Percentiles rank a stretch among this genome's conserved stretches.
phyloP scores from a whole-genome alignment of 2,888 invertebrate species.

The Spialia ferax region DNA sequence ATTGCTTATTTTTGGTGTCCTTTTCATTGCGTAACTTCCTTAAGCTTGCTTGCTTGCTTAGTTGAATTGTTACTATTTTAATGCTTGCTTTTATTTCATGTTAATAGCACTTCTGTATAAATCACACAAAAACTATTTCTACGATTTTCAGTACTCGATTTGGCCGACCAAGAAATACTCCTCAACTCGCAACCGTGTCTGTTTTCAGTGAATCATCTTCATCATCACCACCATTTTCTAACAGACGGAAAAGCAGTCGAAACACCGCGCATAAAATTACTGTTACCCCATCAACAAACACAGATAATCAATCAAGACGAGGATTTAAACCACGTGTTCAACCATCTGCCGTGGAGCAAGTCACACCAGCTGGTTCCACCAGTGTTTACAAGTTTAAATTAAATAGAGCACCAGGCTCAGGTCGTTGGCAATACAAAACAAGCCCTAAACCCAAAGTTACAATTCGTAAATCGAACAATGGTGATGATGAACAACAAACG shows the following conservation, averaged over 20 bases:
- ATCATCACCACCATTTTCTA: slow-evolving; percentile 78
- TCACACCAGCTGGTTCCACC: slow-evolving; percentile 80
- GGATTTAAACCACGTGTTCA: slow-evolving; percentile 90
- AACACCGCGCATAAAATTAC: slow-evolving; percentile 77
- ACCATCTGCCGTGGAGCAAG: slow-evolving; percentile 84
- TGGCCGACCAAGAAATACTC: slow-evolving; percentile 79
- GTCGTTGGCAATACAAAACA: slow-evolving; percentile 97
- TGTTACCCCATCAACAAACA: slow-evolving; percentile 73
- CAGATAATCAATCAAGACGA: slow-evolving; percentile 81
- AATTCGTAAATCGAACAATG: slow-evolving; percentile 90
- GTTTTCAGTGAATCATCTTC: slow-evolving; percentile 88
- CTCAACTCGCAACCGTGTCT: slow-evolving; percentile 89
- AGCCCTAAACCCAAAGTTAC: slow-evolving; percentile 95
- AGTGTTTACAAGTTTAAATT: slow-evolving; percentile 93
- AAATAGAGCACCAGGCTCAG: slow-evolving; percentile 93
- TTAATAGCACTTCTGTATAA: slow-evolving; percentile 10
- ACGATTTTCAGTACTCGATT: slow-evolving; percentile 78
- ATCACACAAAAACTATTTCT: slow-evolving; percentile 50
- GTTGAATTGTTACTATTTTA: not conserved
- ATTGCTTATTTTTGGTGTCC: not conserved
- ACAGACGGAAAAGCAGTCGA: slow-evolving; percentile 82
- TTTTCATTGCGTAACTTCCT: not conserved
- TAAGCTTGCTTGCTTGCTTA: not conserved
- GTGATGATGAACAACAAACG: slow-evolving; percentile 83
- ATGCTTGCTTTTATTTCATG: slow-evolving; percentile 6